A percentile compares a stretch with the other conserved stretches of the same genome.
Evolutionary conservation across 1,140 invertebrate species (phyloP).

Genomic region (Brachionus rubens): DNA sequence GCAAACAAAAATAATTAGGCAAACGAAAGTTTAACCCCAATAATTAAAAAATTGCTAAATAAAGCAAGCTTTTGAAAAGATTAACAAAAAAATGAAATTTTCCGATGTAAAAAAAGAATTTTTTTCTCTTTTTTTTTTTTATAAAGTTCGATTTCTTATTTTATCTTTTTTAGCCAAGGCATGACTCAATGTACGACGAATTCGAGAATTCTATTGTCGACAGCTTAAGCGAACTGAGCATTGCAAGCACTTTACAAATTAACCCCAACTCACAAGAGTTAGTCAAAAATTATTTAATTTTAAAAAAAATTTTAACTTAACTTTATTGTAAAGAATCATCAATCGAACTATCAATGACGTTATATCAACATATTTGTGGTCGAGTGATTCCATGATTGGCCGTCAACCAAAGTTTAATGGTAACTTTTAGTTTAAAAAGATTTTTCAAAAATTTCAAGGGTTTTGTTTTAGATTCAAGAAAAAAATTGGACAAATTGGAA

Average conservation of each 20-base stretch:
- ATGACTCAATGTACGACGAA: slow-evolving; percentile 29
- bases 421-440: neutral
- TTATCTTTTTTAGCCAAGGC: neutral
- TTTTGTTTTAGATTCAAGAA: neutral
- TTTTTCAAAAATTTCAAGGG: neutral
- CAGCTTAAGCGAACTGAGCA: slow-evolving; percentile 41
- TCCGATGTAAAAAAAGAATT: neutral
- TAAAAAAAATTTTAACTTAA: neutral
- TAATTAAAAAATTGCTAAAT: no score
- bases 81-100: slow-evolving; percentile 15
- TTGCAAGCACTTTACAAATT: slow-evolving; percentile 14
- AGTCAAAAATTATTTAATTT: neutral
- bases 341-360: slow-evolving; percentile 44
- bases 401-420: slow-evolving; percentile 4
- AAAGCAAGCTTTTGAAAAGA: neutral
- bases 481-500: neutral
- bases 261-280: slow-evolving; percentile 34
- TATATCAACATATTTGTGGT: slow-evolving; percentile 32
- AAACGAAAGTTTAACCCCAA: no score
- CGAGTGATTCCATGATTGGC: neutral
- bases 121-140: neutral
- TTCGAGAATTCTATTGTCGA: slow-evolving; percentile 44
- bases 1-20: neutral
- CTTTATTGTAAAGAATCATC: neutral
- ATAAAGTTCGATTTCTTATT: neutral